Percentiles rank a stretch among this genome's conserved stretches.
Evolutionary conservation across 1,140 invertebrate species (phyloP).

Genomic region (Pogonognathellus flavescens): DNA sequence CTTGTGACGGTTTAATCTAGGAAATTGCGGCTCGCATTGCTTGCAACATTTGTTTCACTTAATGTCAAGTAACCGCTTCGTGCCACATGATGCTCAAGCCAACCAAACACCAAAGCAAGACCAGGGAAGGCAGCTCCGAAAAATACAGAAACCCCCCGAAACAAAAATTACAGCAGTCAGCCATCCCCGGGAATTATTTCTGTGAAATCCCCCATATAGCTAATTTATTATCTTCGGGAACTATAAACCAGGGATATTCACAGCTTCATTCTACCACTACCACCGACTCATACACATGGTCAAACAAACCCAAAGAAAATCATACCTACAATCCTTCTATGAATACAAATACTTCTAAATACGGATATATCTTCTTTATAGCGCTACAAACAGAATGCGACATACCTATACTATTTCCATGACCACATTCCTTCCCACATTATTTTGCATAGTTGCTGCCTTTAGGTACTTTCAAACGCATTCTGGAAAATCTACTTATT

Average conservation of each 20-base stretch:
- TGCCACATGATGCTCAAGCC: slow-evolving; percentile 67
- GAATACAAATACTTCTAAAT: too few species aligned
- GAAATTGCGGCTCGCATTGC: slow-evolving; percentile 67
- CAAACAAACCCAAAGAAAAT: slow-evolving; percentile 39
- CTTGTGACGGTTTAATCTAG: slow-evolving; percentile 68
- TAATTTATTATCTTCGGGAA: slow-evolving; percentile 64
- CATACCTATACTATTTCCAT: neutral
- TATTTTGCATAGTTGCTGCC: neutral
- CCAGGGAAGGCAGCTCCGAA: slow-evolving; percentile 47
- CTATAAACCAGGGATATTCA: slow-evolving; percentile 59
- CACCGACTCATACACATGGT: slow-evolving; percentile 5
- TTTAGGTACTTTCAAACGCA: slow-evolving; percentile 14
- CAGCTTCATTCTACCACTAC: slow-evolving; percentile 40
- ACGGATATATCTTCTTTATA: neutral
- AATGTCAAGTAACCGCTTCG: slow-evolving; percentile 66
- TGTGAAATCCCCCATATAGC: slow-evolving; percentile 60
- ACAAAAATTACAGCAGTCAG: slow-evolving; percentile 65
- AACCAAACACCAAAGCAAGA: slow-evolving; percentile 43
- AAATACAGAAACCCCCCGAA: slow-evolving; percentile 59
- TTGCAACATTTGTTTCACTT: slow-evolving; percentile 68
- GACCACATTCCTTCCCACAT: slow-evolving; percentile 30
- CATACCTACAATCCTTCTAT: neutral
- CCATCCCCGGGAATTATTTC: slow-evolving; percentile 64
- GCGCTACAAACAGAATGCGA: neutral
- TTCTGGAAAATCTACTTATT: neutral